A percentile compares a stretch with the other conserved stretches of the same genome.
Evolutionary conservation across 1,140 invertebrate species (phyloP).

Genomic region (Nymphalis io): DNA sequence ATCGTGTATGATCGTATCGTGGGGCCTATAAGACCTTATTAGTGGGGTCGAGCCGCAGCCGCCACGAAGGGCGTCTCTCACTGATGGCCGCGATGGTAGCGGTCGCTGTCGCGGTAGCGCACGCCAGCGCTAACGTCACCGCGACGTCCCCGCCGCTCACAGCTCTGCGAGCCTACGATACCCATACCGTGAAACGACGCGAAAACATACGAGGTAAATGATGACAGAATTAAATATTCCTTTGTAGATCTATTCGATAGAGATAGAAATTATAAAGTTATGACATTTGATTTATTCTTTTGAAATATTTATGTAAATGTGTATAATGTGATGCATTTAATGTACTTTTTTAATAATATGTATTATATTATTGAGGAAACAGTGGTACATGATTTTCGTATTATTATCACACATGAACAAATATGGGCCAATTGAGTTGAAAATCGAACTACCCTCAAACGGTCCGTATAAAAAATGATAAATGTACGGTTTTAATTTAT

Average conservation of each 20-base stretch:
- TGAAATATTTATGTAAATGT: too few relatives aligned
- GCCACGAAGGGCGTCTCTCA: slow-evolving; percentile 94
- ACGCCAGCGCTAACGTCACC: slow-evolving; percentile 77
- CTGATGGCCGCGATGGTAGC: slow-evolving; percentile 73
- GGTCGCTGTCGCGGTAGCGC: slow-evolving; percentile 68
- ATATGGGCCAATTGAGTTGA: background rate
- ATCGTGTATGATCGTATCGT: slow-evolving; percentile 21
- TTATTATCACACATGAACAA: too few relatives aligned
- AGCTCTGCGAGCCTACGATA: slow-evolving; percentile 54
- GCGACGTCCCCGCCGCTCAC: slow-evolving; percentile 54
- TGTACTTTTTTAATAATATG: too few relatives aligned
- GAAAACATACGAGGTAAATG: background rate
- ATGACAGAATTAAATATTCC: too few relatives aligned
- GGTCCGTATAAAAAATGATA: background rate
- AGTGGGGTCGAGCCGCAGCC: slow-evolving; percentile 92
- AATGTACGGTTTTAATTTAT: background rate
- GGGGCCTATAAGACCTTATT: slow-evolving; percentile 86
- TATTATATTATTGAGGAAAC: too few relatives aligned
- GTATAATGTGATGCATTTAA: too few relatives aligned
- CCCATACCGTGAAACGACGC: slow-evolving; percentile 25
- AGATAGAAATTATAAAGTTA: too few relatives aligned
- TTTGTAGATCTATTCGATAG: too few relatives aligned
- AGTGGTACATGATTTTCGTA: too few relatives aligned
- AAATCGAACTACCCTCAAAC: slow-evolving; percentile 1
- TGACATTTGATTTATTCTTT: too few relatives aligned